These are phyloP conservation scores for Lochmaea crataegi DNA, from an alignment of 2,888 invertebrate genomes.

Conservation along the genomic window DNA sequence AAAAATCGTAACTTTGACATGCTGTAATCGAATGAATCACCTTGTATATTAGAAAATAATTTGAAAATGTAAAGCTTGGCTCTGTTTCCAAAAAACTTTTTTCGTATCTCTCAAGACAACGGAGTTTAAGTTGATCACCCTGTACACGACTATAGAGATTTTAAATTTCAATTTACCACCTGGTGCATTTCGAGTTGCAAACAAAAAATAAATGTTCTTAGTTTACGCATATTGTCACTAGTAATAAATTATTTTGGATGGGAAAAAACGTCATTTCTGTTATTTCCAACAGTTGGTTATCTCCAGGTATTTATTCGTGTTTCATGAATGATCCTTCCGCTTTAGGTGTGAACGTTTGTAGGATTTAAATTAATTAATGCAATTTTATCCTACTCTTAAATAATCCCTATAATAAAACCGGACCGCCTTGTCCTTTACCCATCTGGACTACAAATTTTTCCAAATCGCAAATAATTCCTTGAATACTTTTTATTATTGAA, in stretches of 20 bases:
- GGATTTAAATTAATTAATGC: conserved; percentile 23
- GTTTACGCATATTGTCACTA: neutral
- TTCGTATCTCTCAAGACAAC: too few species aligned
- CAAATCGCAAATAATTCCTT: conserved; percentile 30
- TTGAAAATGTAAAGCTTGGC: too few species aligned
- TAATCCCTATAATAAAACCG: conserved; percentile 14
- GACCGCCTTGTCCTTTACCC: conserved; percentile 11
- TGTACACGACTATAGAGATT: too few species aligned
- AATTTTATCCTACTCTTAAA: conserved; percentile 17
- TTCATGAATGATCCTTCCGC: conserved; percentile 2
- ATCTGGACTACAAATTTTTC: conserved; percentile 30
- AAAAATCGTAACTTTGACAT: too few species aligned
- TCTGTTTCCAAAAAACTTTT: too few species aligned
- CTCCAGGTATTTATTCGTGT: neutral
- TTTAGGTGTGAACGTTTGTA: conserved; percentile 13
- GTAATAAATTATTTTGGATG: neutral
- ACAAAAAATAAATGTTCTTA: too few species aligned
- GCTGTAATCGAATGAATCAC: too few species aligned
- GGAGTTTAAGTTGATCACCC: too few species aligned
- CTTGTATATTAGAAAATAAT: too few species aligned
- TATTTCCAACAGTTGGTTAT: neutral
- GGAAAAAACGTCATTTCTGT: neutral
- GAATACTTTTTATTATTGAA: conserved; percentile 32
- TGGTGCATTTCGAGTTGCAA: too few species aligned
- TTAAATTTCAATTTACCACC: too few species aligned